Conservation (phyloP, 1,140 invertebrate species). For the Conopomorpha cramerella region DNA sequence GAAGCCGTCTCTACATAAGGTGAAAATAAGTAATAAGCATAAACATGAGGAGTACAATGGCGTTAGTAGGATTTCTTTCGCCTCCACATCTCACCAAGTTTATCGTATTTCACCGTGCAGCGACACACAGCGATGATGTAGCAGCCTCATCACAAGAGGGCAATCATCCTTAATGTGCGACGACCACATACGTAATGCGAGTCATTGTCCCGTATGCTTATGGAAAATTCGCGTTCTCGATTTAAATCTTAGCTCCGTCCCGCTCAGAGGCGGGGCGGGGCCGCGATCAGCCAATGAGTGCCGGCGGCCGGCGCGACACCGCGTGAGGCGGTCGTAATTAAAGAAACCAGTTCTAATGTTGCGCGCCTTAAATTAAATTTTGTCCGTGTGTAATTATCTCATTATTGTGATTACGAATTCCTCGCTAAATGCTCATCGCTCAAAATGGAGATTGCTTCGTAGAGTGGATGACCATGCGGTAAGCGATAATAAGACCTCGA, state of each 20-base stretch:
- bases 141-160: slow-evolving; percentile 53
- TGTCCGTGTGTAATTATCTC: slow-evolving; percentile 59
- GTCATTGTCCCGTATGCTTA: slow-evolving; percentile 58
- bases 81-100: slow-evolving; percentile 41
- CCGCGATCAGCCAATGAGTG: slow-evolving; percentile 49
- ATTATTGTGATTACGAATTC: slow-evolving; percentile 59
- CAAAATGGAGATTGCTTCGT: slow-evolving; percentile 38
- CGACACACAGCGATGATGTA: slow-evolving; percentile 54
- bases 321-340: slow-evolving; percentile 59
- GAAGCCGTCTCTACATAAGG: slow-evolving; percentile 39
- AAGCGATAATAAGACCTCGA: slow-evolving; percentile 17
- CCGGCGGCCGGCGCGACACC: slow-evolving; percentile 46
- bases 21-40: slow-evolving; percentile 54
- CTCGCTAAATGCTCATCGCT: slow-evolving; percentile 50
- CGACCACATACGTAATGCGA: slow-evolving; percentile 57
- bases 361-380: slow-evolving; percentile 61
- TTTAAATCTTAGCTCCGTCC: slow-evolving; percentile 54
- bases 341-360: slow-evolving; percentile 62
- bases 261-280: slow-evolving; percentile 53
- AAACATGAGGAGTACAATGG: slow-evolving; percentile 46
- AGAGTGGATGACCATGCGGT: slow-evolving; percentile 22
- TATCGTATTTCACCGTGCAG: slow-evolving; percentile 48
- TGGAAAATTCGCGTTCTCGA: slow-evolving; percentile 58
- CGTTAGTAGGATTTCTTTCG: slow-evolving; percentile 45
- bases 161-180: slow-evolving; percentile 56